A percentile compares a stretch with the other conserved stretches of the same genome.
Conservation (phyloP, 2,113 vertebrate genomes). For the Pluvialis apricaria region DNA sequence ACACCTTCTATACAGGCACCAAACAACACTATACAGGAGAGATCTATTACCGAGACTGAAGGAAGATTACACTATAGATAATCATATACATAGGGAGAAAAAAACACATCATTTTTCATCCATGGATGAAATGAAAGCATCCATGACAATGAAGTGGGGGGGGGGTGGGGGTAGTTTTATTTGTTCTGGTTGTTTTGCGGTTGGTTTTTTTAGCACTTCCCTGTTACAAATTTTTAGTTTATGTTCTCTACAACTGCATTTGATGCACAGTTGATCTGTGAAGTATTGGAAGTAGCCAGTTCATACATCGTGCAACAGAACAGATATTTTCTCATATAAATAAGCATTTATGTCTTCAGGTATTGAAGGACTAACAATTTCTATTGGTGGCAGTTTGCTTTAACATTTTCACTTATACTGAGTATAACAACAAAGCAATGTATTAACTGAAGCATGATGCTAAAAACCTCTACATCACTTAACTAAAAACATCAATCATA, state of each 20-base stretch:
- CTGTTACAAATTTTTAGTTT: not conserved
- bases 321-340: not conserved
- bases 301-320: not conserved
- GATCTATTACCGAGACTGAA: conserved; percentile 74
- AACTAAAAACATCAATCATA: not conserved
- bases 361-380: not conserved
- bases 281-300: not conserved
- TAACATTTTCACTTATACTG: not conserved
- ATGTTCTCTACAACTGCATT: not conserved
- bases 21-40: conserved; percentile 89
- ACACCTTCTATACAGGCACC: conserved; percentile 96
- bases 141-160: not conserved
- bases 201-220: not conserved
- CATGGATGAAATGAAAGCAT: not conserved
- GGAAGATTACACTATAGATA: not conserved
- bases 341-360: not conserved
- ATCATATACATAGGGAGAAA: not conserved
- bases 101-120: not conserved
- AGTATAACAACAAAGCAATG: not conserved
- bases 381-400: not conserved
- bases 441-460: not conserved
- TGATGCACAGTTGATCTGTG: not conserved
- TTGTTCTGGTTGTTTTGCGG: not conserved
- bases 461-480: not conserved
- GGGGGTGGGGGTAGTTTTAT: no score